Percentiles rank a stretch among this genome's conserved stretches.
phyloP scores from a whole-genome alignment of 2,888 invertebrate genomes.

The Anarsia innoxiella region DNA sequence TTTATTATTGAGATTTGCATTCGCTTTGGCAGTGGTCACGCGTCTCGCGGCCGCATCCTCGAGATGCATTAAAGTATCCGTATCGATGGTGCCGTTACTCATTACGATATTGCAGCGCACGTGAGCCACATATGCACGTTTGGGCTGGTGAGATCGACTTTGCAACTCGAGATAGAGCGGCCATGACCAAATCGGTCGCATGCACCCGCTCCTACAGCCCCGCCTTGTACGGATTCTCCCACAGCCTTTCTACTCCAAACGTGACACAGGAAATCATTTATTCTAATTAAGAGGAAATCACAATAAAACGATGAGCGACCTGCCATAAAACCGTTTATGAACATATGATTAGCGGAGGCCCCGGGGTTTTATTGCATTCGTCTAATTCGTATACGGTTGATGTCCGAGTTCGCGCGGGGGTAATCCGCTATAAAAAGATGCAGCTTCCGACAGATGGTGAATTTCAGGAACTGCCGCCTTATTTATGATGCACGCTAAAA shows the following conservation, averaged over 20 bases:
- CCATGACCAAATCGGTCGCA: conserved; percentile 17
- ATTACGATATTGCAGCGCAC: conserved; percentile 24
- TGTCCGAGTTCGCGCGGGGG: conserved; percentile 21
- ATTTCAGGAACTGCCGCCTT: conserved; percentile 32
- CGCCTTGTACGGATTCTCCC: conserved; percentile 1
- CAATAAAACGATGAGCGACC: conserved; percentile 25
- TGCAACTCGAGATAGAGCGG: conserved; percentile 30
- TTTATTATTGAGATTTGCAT: conserved; percentile 40
- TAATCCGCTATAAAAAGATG: conserved; percentile 41
- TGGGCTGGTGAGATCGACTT: conserved; percentile 24
- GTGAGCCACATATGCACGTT: conserved; percentile 37
- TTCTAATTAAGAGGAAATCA: conserved; percentile 15
- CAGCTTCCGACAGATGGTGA: conserved; percentile 40
- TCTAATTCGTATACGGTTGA: conserved; percentile 29
- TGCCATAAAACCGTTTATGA: no score
- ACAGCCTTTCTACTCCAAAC: background rate
- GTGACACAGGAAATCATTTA: conserved; percentile 3
- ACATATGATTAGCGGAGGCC: no score
- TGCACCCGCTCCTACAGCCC: conserved; percentile 4
- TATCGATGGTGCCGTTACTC: conserved; percentile 34
- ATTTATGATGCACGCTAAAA: conserved; percentile 28
- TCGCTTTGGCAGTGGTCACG: conserved; percentile 35
- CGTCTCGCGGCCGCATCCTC: conserved; percentile 27
- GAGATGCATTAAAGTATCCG: conserved; percentile 36
- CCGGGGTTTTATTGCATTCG: conserved; percentile 35